phyloP scores from a whole-genome alignment of 2,113 vertebrate genomes.

The Scomber colias region DNA sequence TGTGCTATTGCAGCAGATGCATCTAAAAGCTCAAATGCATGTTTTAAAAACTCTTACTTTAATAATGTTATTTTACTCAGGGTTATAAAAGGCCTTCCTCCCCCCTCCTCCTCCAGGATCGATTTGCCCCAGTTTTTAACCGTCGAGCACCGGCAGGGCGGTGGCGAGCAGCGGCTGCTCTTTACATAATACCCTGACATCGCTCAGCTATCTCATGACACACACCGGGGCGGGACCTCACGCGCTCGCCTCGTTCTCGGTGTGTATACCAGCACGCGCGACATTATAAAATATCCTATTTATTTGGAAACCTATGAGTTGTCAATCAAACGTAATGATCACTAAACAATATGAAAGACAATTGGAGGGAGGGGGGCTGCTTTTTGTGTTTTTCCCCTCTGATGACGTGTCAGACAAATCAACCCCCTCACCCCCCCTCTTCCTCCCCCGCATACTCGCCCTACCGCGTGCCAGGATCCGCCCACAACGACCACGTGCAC shows the following conservation, averaged over 20 bases:
- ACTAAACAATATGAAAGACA: background rate
- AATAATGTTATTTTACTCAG: background rate
- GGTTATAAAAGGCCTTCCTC: background rate
- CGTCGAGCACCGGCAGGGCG: conserved; percentile 80
- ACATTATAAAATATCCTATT: background rate
- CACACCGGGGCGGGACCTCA: conserved; percentile 73
- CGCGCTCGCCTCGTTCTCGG: conserved; percentile 18
- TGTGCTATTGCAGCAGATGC: background rate
- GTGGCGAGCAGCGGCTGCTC: conserved; percentile 80
- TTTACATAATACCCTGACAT: conserved; percentile 85
- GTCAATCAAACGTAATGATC: conserved; percentile 22
- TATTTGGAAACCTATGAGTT: background rate
- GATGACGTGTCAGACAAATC: conserved; percentile 86
- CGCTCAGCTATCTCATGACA: conserved; percentile 81
- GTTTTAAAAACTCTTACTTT: background rate
- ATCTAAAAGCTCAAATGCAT: background rate
- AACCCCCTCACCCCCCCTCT: conserved; percentile 42
- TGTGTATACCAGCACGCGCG: background rate
- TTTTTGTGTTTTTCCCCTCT: conserved; percentile 72
- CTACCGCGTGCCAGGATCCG: conserved; percentile 72
- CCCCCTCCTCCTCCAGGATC: background rate
- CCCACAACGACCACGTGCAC: conserved; percentile 77
- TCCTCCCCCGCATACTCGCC: conserved; percentile 26
- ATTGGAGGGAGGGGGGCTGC: background rate
- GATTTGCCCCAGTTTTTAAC: conserved; percentile 56